Evolutionary conservation across 2,113 vertebrate genomes (phyloP).

Genomic region (Ciconia stormi): DNA sequence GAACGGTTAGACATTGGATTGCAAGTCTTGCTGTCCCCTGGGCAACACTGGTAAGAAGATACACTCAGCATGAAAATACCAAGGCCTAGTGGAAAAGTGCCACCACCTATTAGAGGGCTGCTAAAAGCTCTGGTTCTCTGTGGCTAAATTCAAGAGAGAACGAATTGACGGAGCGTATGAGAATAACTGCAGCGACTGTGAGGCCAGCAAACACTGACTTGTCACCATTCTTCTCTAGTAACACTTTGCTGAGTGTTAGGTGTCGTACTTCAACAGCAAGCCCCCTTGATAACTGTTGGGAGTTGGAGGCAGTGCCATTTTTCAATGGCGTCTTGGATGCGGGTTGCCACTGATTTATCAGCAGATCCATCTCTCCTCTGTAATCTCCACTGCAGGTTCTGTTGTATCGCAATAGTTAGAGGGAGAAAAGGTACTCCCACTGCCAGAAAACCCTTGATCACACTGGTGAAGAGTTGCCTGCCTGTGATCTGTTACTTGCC

Average conservation of each 20-base stretch:
- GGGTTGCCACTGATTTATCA: background rate
- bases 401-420: background rate
- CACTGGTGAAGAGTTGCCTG: background rate
- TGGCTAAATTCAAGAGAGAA: background rate
- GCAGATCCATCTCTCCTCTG: background rate
- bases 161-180: background rate
- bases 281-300: background rate
- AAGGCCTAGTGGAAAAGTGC: background rate
- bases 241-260: background rate
- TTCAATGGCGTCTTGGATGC: background rate
- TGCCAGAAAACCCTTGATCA: background rate
- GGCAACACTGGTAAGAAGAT: background rate
- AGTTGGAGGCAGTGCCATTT: background rate
- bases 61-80: accelerated
- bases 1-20: background rate
- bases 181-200: background rate
- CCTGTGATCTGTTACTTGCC: background rate
- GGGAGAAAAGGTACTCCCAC: background rate
- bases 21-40: background rate
- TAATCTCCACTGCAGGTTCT: background rate
- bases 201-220: background rate
- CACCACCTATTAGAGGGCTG: background rate
- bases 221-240: background rate
- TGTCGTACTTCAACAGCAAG: background rate
- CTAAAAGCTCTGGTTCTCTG: background rate